Evolutionary conservation across 2,888 invertebrate species (phyloP).

Genomic region (Calliopum simillimum): DNA sequence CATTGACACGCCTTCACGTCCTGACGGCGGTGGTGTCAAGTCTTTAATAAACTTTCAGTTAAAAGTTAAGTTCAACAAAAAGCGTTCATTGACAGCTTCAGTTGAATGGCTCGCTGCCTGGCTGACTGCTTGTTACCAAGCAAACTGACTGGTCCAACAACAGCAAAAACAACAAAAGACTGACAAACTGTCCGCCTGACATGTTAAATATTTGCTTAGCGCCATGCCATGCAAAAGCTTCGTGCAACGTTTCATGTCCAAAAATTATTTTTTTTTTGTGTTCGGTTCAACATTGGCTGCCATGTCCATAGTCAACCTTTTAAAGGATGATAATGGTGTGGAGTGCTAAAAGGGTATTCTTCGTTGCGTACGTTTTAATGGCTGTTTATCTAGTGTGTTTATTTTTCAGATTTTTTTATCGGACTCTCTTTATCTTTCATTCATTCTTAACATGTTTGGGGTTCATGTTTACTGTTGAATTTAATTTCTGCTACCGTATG

Average conservation of each 20-base stretch:
- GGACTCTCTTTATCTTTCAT: neutral
- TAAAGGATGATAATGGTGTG: neutral
- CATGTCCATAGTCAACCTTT: neutral
- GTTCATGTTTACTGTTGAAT: neutral
- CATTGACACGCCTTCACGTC: slow-evolving; percentile 15
- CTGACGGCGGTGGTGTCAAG: no score
- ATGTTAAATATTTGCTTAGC: slow-evolving; percentile 3
- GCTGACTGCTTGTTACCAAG: no score
- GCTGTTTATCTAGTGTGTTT: slow-evolving; percentile 10
- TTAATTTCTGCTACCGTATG: neutral
- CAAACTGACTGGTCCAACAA: neutral
- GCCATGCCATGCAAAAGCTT: neutral
- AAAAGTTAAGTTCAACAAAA: no score
- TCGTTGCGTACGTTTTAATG: slow-evolving; percentile 2
- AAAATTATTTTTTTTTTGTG: neutral
- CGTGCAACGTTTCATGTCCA: neutral
- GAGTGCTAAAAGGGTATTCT: neutral
- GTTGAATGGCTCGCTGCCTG: no score
- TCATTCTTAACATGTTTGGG: neutral
- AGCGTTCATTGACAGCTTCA: no score
- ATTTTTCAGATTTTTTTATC: neutral
- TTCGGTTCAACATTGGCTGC: no score
- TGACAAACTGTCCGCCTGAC: neutral
- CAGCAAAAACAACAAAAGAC: no score
- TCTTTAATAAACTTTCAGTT: no score